These are phyloP conservation scores for Drosophila incognita DNA, from an alignment of 2,888 invertebrate species.

Conservation along the genomic window DNA sequence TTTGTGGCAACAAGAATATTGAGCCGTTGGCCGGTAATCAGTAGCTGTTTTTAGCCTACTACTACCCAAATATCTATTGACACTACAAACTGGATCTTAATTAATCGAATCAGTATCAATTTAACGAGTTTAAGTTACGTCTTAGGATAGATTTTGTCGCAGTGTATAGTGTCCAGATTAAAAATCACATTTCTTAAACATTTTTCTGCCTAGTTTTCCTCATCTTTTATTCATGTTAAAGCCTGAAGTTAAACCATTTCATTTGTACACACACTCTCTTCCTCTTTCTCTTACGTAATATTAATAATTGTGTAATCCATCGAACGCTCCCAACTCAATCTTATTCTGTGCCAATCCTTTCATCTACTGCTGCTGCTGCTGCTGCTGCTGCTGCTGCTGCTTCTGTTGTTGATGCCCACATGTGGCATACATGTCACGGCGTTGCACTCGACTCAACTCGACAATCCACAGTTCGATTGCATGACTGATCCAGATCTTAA, in stretches of 20 bases:
- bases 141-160: background rate
- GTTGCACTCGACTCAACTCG: constrained; percentile 25
- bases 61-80: background rate
- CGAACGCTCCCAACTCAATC: constrained; percentile 31
- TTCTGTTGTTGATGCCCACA: constrained; percentile 27
- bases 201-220: background rate
- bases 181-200: background rate
- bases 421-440: constrained; percentile 46
- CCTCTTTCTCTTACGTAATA: background rate
- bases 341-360: constrained; percentile 52
- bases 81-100: background rate
- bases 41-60: background rate
- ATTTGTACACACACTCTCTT: constrained; percentile 1
- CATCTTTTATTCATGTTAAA: background rate
- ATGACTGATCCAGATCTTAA: constrained; percentile 59
- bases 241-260: background rate
- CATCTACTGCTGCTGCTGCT: constrained; percentile 25
- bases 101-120: background rate
- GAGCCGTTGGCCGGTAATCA: constrained; percentile 4
- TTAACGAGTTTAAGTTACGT: too few relatives aligned
- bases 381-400: background rate
- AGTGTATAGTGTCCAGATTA: background rate
- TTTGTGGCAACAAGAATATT: constrained; percentile 37
- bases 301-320: constrained; percentile 39
- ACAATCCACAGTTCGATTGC: constrained; percentile 56